Evolutionary conservation across 1,140 invertebrate genomes (phyloP).

Genomic region (Tetragnatha versicolor): DNA sequence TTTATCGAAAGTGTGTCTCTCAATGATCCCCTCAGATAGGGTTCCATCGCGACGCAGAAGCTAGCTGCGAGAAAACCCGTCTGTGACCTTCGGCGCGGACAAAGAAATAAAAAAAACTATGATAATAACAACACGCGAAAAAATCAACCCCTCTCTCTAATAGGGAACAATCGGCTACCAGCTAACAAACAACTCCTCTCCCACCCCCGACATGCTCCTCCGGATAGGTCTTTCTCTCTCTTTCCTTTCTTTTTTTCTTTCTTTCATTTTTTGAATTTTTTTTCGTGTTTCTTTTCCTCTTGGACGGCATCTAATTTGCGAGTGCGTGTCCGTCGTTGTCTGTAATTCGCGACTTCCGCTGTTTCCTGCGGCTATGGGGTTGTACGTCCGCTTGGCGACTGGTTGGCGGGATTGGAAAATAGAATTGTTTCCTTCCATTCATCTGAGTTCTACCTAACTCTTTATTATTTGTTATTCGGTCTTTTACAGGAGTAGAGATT

Average conservation of each 20-base stretch:
- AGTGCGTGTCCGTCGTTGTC: slow-evolving; percentile 53
- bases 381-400: neutral
- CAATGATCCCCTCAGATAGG: too few species aligned
- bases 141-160: slow-evolving; percentile 23
- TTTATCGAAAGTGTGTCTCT: too few species aligned
- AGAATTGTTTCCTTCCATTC: too few species aligned
- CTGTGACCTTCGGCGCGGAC: slow-evolving; percentile 49
- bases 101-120: slow-evolving; percentile 43
- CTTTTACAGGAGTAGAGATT: too few species aligned
- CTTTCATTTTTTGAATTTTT: slow-evolving; percentile 5
- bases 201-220: slow-evolving; percentile 51
- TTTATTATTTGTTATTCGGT: slow-evolving; percentile 1
- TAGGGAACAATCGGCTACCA: slow-evolving; percentile 55
- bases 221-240: slow-evolving; percentile 16
- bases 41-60: too few species aligned
- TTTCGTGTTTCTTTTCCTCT: slow-evolving; percentile 22
- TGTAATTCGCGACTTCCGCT: slow-evolving; percentile 56
- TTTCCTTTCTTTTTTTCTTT: slow-evolving; percentile 21
- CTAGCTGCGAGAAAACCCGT: slow-evolving; percentile 30
- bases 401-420: too few species aligned
- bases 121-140: slow-evolving; percentile 6
- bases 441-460: too few species aligned
- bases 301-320: slow-evolving; percentile 50
- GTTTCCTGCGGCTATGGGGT: slow-evolving; percentile 41
- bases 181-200: slow-evolving; percentile 54